phyloP scores from a whole-genome alignment of 2,113 vertebrate genomes.

The Cynocephalus volans region DNA sequence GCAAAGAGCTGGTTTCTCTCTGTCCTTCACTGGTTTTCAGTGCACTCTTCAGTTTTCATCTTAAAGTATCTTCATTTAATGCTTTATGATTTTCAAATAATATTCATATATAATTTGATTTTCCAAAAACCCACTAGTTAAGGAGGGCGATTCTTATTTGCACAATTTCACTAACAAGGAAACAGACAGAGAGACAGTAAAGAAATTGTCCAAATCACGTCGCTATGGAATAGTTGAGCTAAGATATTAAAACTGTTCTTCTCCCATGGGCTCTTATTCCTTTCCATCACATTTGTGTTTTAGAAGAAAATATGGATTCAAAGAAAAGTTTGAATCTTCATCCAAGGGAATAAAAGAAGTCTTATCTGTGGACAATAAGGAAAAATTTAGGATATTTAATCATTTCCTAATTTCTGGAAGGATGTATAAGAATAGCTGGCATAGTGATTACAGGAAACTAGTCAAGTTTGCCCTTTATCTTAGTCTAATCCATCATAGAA shows the following conservation, averaged over 20 bases:
- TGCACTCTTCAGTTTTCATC: not conserved
- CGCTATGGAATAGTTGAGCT: not conserved
- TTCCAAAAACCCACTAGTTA: not conserved
- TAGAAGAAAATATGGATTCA: not conserved
- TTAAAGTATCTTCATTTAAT: not conserved
- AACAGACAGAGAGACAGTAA: not conserved
- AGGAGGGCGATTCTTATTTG: not conserved
- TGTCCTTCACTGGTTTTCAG: not conserved
- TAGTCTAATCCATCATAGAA: not conserved
- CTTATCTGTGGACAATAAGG: not conserved
- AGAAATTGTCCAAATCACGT: not conserved
- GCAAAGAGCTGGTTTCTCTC: not conserved
- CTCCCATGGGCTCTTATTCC: not conserved
- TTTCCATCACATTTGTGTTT: not conserved
- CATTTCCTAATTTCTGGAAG: conserved; percentile 29
- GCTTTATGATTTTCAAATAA: not conserved
- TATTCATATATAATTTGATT: not conserved
- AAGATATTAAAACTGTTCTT: not conserved
- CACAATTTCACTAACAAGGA: not conserved
- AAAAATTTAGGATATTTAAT: not conserved
- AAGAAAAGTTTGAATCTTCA: not conserved
- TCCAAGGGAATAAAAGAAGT: not conserved
- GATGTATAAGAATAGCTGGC: not conserved
- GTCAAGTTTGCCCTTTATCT: not conserved
- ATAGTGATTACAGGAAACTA: not conserved